phyloP scores from a whole-genome alignment of 1,140 invertebrate genomes.

The Drosophila neocordata region DNA sequence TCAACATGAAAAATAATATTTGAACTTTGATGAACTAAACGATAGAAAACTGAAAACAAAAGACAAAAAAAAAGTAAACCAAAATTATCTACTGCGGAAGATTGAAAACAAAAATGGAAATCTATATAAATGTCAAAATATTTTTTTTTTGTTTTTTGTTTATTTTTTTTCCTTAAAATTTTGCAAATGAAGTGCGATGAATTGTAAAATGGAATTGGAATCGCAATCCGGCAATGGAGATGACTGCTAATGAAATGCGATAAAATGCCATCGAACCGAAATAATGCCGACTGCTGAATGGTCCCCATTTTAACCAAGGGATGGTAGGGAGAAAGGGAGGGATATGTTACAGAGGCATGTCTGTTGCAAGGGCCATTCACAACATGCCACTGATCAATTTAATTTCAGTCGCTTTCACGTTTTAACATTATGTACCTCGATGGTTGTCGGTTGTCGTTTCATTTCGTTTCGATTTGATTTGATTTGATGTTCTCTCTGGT shows the following conservation, averaged over 20 bases:
- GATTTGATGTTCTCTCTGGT: not conserved
- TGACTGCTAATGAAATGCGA: slow-evolving; percentile 70
- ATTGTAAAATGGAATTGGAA: slow-evolving; percentile 61
- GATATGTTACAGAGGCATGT: not conserved
- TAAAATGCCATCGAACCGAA: slow-evolving; percentile 62
- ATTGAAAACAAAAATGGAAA: not conserved
- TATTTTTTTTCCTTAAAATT: slow-evolving; percentile 19
- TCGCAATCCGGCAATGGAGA: slow-evolving; percentile 15
- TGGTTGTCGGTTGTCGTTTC: slow-evolving; percentile 14
- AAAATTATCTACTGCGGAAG: not conserved
- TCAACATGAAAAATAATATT: not conserved
- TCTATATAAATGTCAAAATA: slow-evolving; percentile 14
- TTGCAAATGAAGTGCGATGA: slow-evolving; percentile 60
- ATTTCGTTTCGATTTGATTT: slow-evolving; percentile 47
- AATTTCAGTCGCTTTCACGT: slow-evolving; percentile 46
- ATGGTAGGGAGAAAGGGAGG: not conserved
- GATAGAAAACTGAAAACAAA: slow-evolving; percentile 17
- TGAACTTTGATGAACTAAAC: not conserved
- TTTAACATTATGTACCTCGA: slow-evolving; percentile 16
- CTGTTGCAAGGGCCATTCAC: slow-evolving; percentile 5
- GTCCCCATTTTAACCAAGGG: not conserved
- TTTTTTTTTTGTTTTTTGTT: not conserved
- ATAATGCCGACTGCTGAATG: slow-evolving; percentile 42
- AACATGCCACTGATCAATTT: slow-evolving; percentile 49
- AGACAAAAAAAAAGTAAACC: slow-evolving; percentile 2